These are phyloP conservation scores for Crocuta crocuta DNA, from an alignment of 2,113 vertebrate species.

Conservation along the genomic window DNA sequence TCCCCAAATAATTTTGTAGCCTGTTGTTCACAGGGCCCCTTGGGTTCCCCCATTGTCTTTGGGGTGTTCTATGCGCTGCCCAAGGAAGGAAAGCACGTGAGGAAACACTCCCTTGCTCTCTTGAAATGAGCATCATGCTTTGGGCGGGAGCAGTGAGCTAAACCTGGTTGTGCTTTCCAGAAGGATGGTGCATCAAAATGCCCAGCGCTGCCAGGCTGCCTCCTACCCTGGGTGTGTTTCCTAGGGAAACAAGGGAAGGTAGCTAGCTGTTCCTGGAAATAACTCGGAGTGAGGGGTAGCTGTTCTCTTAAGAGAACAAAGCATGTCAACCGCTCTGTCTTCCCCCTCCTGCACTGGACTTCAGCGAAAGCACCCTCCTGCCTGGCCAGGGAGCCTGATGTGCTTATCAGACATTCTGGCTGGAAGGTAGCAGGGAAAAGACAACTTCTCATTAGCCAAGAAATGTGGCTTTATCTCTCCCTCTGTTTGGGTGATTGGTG, in stretches of 20 bases:
- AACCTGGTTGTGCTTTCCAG: not conserved
- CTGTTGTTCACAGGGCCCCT: not conserved
- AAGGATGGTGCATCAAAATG: not conserved
- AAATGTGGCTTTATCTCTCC: not conserved
- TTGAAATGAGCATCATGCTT: not conserved
- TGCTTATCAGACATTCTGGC: not conserved
- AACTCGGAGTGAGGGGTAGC: not conserved
- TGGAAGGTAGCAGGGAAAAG: not conserved
- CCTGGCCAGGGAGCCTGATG: slow-evolving; percentile 32
- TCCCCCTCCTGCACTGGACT: not conserved
- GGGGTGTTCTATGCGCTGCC: fast-evolving
- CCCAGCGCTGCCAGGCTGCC: not conserved
- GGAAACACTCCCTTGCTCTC: not conserved
- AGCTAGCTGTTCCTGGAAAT: slow-evolving; percentile 11
- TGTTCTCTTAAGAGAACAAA: slow-evolving; percentile 18
- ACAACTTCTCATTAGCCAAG: not conserved
- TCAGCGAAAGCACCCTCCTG: not conserved
- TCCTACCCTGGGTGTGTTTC: not conserved
- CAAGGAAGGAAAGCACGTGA: not conserved
- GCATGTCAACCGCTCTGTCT: not conserved
- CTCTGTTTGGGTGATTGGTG: not conserved
- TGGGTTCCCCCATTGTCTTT: not conserved
- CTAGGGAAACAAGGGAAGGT: not conserved
- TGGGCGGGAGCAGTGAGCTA: not conserved
- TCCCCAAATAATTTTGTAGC: not conserved